Conservation (phyloP, 2,888 invertebrate species). For the Plebejus anna region DNA sequence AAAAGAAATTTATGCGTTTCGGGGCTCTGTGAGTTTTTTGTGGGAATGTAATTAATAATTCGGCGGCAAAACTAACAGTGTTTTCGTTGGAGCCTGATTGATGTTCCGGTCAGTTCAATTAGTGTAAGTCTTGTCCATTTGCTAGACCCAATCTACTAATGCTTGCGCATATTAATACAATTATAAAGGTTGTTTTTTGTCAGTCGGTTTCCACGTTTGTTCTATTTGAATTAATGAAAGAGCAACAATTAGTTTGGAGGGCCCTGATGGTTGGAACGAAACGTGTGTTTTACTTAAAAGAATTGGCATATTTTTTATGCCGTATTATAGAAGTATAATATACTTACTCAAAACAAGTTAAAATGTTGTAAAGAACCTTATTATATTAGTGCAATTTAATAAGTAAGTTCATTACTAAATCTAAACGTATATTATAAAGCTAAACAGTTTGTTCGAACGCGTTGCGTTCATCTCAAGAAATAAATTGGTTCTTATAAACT, state of each 20-base stretch:
- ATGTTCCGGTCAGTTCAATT: constrained; percentile 58
- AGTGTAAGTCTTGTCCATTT: constrained; percentile 42
- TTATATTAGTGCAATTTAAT: too few species aligned
- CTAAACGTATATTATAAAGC: too few species aligned
- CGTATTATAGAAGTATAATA: not conserved
- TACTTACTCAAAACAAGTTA: not conserved
- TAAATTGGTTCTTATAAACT: too few species aligned
- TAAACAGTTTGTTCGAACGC: too few species aligned
- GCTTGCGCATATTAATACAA: constrained; percentile 14
- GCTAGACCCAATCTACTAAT: constrained; percentile 27
- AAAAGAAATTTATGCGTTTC: constrained; percentile 80
- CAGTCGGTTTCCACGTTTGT: constrained; percentile 13
- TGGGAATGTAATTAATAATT: constrained; percentile 80
- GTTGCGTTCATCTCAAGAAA: too few species aligned
- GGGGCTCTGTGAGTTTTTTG: constrained; percentile 78
- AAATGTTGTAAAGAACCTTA: too few species aligned
- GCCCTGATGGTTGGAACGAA: not conserved
- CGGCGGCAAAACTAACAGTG: constrained; percentile 82
- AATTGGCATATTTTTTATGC: not conserved
- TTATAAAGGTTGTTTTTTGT: constrained; percentile 7
- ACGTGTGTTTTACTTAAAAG: not conserved
- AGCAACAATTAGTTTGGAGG: not conserved
- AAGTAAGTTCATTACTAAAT: too few species aligned
- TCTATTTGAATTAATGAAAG: constrained; percentile 12
- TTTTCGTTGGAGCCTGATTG: constrained; percentile 75